Conservation (phyloP, 2,888 invertebrate species). For the Falcaria lacertinaria region DNA sequence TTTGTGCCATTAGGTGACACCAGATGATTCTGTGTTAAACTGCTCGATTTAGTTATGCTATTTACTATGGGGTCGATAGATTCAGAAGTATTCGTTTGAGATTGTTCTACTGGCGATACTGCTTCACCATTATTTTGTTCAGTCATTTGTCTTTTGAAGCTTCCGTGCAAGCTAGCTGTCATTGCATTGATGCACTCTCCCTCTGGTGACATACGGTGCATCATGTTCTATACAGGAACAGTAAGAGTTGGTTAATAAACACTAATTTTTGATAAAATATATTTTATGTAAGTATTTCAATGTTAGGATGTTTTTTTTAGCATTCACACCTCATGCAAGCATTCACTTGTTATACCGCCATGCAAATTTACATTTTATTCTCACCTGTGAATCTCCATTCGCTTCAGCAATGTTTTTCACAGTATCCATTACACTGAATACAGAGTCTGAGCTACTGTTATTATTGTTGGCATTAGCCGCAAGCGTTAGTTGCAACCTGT, state of each 20-base stretch:
- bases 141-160: slow-evolving; percentile 80
- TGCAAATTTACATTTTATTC: slow-evolving; percentile 33
- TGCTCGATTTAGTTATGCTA: slow-evolving; percentile 62
- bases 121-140: slow-evolving; percentile 62
- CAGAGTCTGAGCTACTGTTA: slow-evolving; percentile 57
- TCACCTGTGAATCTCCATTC: slow-evolving; percentile 69
- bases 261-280: slow-evolving; percentile 25
- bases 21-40: slow-evolving; percentile 64
- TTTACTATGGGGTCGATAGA: slow-evolving; percentile 61
- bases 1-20: slow-evolving; percentile 74
- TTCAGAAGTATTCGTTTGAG: slow-evolving; percentile 64
- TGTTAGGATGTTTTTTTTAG: slow-evolving; percentile 34
- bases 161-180: slow-evolving; percentile 83
- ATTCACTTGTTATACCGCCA: slow-evolving; percentile 29
- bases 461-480: slow-evolving; percentile 72
- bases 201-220: slow-evolving; percentile 85
- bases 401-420: slow-evolving; percentile 52
- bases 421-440: slow-evolving; percentile 56
- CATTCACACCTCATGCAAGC: slow-evolving; percentile 21
- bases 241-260: slow-evolving; percentile 47
- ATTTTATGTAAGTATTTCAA: slow-evolving; percentile 14
- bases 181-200: slow-evolving; percentile 82
- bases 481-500: slow-evolving; percentile 76
- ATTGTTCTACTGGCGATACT: slow-evolving; percentile 66
- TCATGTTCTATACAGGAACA: slow-evolving; percentile 80